Evolutionary conservation across 1,140 invertebrate genomes (phyloP).

Genomic region (Temnothorax curvispinosus): DNA sequence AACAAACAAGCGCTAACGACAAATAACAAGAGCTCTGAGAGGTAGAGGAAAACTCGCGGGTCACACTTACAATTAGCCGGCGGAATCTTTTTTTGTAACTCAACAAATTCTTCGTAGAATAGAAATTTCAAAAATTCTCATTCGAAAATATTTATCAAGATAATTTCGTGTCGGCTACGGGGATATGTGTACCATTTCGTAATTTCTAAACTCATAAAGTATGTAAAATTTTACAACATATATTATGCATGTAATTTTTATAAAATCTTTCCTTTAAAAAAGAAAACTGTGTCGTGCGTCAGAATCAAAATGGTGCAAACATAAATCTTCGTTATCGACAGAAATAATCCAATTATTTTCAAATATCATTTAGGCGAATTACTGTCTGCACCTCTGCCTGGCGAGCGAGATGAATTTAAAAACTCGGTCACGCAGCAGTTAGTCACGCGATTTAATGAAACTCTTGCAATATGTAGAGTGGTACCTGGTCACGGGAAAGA

Average conservation of each 20-base stretch:
- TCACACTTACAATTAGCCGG: slow-evolving; percentile 55
- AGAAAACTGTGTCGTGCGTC: background rate
- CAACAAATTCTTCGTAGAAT: background rate
- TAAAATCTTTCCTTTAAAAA: background rate
- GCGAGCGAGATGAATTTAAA: slow-evolving; percentile 69
- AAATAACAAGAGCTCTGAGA: slow-evolving; percentile 62
- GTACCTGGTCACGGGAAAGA: slow-evolving; percentile 57
- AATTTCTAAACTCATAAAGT: background rate
- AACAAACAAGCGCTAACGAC: slow-evolving; percentile 72
- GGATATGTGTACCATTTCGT: background rate
- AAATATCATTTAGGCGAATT: slow-evolving; percentile 45
- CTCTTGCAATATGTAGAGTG: slow-evolving; percentile 68
- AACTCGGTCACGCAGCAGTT: slow-evolving; percentile 73
- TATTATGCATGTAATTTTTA: background rate
- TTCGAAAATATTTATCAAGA: background rate
- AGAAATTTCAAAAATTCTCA: slow-evolving; percentile 1
- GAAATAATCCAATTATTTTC: slow-evolving; percentile 33
- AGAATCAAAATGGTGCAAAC: background rate
- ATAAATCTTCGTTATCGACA: slow-evolving; percentile 10
- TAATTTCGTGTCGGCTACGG: background rate
- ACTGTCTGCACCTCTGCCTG: background rate
- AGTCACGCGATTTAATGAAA: slow-evolving; percentile 78
- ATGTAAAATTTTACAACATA: background rate
- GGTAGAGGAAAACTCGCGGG: background rate
- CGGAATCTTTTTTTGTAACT: slow-evolving; percentile 1